phyloP scores from a whole-genome alignment of 2,797 vertebrate species.

The Glossophaga mutica region DNA sequence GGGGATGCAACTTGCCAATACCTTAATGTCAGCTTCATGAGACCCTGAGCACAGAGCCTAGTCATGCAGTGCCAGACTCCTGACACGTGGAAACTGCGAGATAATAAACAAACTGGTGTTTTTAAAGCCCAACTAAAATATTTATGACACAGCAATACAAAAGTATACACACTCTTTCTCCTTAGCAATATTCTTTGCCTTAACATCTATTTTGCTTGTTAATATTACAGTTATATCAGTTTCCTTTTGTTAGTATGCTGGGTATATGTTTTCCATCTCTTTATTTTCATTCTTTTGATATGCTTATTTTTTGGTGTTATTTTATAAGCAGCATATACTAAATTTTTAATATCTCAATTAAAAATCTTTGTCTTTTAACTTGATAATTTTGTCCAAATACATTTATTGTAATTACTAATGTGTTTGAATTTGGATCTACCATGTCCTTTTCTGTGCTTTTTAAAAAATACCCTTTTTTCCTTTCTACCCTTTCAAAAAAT shows the following conservation, averaged over 20 bases:
- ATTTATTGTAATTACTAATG: slow-evolving; percentile 36
- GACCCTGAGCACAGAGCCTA: not conserved
- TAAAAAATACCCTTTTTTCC: not conserved
- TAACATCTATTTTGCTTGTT: not conserved
- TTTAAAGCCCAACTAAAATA: not conserved
- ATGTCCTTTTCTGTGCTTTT: not conserved
- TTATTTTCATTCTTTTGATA: not conserved
- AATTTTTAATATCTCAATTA: not conserved
- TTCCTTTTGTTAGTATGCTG: not conserved
- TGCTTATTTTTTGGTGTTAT: not conserved
- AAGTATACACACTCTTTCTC: not conserved
- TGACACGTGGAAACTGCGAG: not conserved
- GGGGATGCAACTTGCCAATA: not conserved
- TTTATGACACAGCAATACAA: not conserved
- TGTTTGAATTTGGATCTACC: not conserved
- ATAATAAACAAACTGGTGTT: not conserved
- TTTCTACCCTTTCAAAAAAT: not conserved
- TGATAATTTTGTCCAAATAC: not conserved
- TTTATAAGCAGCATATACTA: not conserved
- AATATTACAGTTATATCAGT: not conserved
- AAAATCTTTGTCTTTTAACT: slow-evolving; percentile 20
- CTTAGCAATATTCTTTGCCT: not conserved
- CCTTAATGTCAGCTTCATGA: not conserved
- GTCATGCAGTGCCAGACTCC: not conserved
- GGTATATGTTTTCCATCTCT: not conserved